Percentiles rank a stretch among this genome's conserved stretches.
phyloP scores from a whole-genome alignment of 2,797 vertebrate genomes.

The Danio albolineatus region DNA sequence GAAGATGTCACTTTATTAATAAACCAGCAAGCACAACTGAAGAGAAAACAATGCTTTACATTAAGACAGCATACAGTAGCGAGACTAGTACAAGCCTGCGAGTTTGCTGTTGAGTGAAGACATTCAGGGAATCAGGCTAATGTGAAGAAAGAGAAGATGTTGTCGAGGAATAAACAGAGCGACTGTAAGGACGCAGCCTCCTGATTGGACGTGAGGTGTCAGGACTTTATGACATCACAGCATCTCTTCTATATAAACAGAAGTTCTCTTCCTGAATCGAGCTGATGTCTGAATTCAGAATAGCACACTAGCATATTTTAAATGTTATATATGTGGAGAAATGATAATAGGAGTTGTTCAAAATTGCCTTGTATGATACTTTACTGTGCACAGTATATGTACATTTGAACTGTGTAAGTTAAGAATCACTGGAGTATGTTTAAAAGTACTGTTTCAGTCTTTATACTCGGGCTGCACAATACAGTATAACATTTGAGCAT shows the following conservation, averaged over 20 bases:
- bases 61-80: constrained; percentile 57
- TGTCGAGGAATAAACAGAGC: background rate
- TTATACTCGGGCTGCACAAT: no score
- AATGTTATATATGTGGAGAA: no score
- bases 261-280: constrained; percentile 2
- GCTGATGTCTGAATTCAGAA: background rate
- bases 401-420: no score
- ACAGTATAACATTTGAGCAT: no score
- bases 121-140: constrained; percentile 63
- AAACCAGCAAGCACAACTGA: constrained; percentile 74
- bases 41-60: constrained; percentile 62
- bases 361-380: no score
- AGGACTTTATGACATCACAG: constrained; percentile 17
- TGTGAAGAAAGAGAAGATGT: constrained; percentile 3
- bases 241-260: background rate
- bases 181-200: background rate
- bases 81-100: constrained; percentile 22
- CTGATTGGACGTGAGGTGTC: constrained; percentile 4
- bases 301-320: background rate
- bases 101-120: constrained; percentile 59
- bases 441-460: no score
- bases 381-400: no score
- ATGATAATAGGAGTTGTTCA: no score
- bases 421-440: no score
- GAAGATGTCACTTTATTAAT: constrained; percentile 77